phyloP scores from a whole-genome alignment of 2,888 invertebrate species.

The Fragum fragum region DNA sequence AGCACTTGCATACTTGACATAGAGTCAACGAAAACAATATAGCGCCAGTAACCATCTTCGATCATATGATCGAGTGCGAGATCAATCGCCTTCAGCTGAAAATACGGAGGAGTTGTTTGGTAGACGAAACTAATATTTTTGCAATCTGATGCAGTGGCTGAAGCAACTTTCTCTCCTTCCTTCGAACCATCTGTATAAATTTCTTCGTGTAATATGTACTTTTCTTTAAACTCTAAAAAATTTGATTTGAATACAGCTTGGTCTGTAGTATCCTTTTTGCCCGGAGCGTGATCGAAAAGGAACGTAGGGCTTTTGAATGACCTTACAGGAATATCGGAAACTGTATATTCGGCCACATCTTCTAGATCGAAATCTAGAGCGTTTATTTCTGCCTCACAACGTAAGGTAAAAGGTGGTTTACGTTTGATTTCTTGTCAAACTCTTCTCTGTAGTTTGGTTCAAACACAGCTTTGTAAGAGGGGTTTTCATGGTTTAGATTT shows the following conservation, averaged over 20 bases:
- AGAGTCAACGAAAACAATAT: conserved; percentile 34
- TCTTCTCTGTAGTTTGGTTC: background rate
- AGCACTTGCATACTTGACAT: conserved; percentile 27
- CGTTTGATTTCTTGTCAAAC: background rate
- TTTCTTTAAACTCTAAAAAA: conserved; percentile 17
- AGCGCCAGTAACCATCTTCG: background rate
- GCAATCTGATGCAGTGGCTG: conserved; percentile 5
- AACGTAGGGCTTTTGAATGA: conserved; percentile 23
- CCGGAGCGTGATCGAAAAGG: background rate
- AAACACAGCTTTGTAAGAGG: conserved; percentile 23
- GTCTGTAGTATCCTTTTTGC: conserved; percentile 31
- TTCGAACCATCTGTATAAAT: conserved; percentile 51
- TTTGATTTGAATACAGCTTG: conserved; percentile 6
- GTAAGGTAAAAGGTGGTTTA: conserved; percentile 23
- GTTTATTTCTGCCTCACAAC: conserved; percentile 5
- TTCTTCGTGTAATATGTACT: background rate
- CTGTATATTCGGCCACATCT: background rate
- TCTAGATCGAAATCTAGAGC: background rate
- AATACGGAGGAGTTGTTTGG: conserved; percentile 38
- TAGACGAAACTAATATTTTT: background rate
- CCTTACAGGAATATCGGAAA: conserved; percentile 9
- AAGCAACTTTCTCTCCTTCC: conserved; percentile 22
- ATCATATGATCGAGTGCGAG: conserved; percentile 12
- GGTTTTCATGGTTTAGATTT: conserved; percentile 19
- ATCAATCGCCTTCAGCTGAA: conserved; percentile 30